Conservation (phyloP, 2,113 vertebrate genomes). For the Platycercus adscitus region DNA sequence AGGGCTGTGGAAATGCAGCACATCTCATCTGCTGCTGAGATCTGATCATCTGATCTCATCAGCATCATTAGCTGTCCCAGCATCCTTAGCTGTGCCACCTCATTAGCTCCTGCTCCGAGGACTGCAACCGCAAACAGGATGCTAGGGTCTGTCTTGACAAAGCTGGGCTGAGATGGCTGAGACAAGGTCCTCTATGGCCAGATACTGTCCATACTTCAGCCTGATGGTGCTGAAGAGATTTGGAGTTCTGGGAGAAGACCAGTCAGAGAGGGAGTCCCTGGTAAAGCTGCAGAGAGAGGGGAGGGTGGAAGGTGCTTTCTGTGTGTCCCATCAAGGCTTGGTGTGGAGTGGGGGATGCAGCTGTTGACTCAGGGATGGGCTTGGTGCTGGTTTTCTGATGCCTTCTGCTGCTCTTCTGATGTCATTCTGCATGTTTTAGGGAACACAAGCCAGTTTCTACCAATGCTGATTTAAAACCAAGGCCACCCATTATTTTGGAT, state of each 20-base stretch:
- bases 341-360: neutral
- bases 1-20: neutral
- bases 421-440: neutral
- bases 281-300: neutral
- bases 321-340: neutral
- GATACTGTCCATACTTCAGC: neutral
- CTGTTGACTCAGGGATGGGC: neutral
- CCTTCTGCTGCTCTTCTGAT: neutral
- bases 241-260: neutral
- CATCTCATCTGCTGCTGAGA: neutral
- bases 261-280: neutral
- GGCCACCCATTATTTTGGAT: neutral
- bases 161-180: neutral
- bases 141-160: neutral
- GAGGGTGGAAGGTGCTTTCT: neutral
- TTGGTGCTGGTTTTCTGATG: neutral
- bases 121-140: neutral
- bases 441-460: rapidly evolving
- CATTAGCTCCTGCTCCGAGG: neutral
- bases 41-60: too few species aligned
- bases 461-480: rapidly evolving
- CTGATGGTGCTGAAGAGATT: neutral
- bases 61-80: neutral
- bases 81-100: neutral
- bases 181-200: neutral